Evolutionary conservation across 1,140 invertebrate species (phyloP), one percentile per base, ranked within the genome.

Genomic region (Muscidifurax raptorellus): DNA sequence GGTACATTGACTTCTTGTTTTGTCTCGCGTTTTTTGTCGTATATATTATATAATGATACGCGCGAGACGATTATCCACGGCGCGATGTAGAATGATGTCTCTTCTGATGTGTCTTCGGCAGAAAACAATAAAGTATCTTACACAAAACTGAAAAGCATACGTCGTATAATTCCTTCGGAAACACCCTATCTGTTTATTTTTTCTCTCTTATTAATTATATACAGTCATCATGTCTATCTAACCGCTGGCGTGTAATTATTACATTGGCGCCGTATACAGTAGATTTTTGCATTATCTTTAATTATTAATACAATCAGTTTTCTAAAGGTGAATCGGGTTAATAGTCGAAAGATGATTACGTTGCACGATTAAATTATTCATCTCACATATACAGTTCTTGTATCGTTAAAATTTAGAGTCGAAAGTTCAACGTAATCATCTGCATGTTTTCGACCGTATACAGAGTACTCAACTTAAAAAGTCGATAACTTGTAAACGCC

Each of bases 81-180:
- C 72, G 71, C 74, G 75, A 76, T 84, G 59, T 75, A 80, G 27
- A 59, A 85, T 75, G 22, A 83, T 80, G 22, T 75, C 27, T 69
- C 25, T 44, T 83, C 52, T 40, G 15, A 87, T 83, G 66, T 88
- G 59, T 86, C 80, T 72, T 81, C 83, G 64, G 59, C 66, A 6
- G 52, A 59, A 7, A 59, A 59, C 72, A 87, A 88, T 78, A 86
- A 88, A 87, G 78, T 64, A 86, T 66, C 77, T 89, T 89, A 83
- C 32, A 32, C 25, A 83, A 86, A 82, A 86, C 22, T 84, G 22
- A 71, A 7, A 77, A 80, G 64, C 10, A 64, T 80, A 10, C 30
- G 75, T 86, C 64, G 71, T 86, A 59, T 18, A 59, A 59, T 88
- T 87, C n/a, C 82, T 85, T 87, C 66, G 67, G 47, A 85, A 18